Base-by-base conservation (phyloP, 1,140 invertebrate species). In the Scaptomyza montana region DNA sequence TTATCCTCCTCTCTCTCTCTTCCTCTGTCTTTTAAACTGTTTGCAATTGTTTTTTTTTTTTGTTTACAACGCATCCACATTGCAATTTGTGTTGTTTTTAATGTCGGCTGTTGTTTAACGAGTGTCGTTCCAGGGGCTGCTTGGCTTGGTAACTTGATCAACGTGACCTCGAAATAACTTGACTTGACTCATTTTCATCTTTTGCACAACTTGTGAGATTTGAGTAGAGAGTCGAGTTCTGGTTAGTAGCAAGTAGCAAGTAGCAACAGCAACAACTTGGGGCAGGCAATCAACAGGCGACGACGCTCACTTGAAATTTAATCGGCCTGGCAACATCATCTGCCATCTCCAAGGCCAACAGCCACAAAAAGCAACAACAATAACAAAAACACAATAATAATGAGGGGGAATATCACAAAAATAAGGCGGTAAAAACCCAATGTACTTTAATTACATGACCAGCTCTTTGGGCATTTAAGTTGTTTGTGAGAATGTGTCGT, bases 301-400 rank as follows among this genome's bases (percentile, higher is more conserved):
- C 75, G 72, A 72, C 16, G 16, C 16, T 78, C 80, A 46, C 76
- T 56, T 71, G 80, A 76, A 84, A 82, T 53, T 78, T 74, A 82
- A 82, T 64, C 75, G 61, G 65, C 12, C 46, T 47, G 28, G 60
- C 73, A 59, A 60, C 55, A 45, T 66, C 33, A 36, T 36, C 33
- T 49, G 21, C 69, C 45, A 63, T 19, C 46, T 30, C 56, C 71
- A 75, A 75, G 75, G 72, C 72, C 65, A 33, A 7, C 30, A 33
- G 7, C 30, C 30, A 33, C 7, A 33, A 53, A 65, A 43, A 43
- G 12, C 39, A 41, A 33, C 16, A 33, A n/a, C 9, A n/a, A n/a
- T n/a, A n/a, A n/a, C n/a, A n/a, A n/a, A n/a, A n/a, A n/a, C 16
- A 16, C 16, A 16, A 16, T n/a, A 45, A 66, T 36, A 57, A 57